These are phyloP conservation scores for Hystrix cristata DNA, from an alignment of 2,113 vertebrate species.

Conservation along the genomic window DNA sequence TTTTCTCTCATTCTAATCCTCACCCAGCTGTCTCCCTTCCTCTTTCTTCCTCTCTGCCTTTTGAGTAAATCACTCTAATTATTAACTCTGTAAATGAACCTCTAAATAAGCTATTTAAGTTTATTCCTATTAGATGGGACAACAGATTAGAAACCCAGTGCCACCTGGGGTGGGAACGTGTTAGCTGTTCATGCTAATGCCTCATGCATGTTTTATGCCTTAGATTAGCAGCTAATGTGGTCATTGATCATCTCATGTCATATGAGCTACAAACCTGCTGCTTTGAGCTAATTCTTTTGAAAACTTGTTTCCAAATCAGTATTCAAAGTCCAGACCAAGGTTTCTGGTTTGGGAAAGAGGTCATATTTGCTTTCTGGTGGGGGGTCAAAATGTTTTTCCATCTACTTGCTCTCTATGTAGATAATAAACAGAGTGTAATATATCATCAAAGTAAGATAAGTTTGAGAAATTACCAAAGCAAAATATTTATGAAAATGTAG, in stretches of 20 bases:
- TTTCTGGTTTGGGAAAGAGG: constrained; percentile 11
- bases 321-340: constrained; percentile 60
- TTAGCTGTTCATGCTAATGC: constrained; percentile 77
- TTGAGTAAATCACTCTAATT: constrained; percentile 78
- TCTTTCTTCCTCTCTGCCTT: not conserved
- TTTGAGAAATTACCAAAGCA: constrained; percentile 53
- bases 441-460: not conserved
- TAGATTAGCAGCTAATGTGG: constrained; percentile 76
- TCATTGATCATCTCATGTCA: constrained; percentile 71
- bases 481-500: constrained; percentile 54
- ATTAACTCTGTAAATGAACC: constrained; percentile 80
- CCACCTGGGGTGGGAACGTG: constrained; percentile 58
- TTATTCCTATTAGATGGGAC: constrained; percentile 79
- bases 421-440: constrained; percentile 56
- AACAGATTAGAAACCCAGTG: constrained; percentile 76
- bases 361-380: constrained; percentile 62
- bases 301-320: constrained; percentile 63
- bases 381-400: constrained; percentile 67
- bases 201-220: constrained; percentile 81
- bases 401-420: constrained; percentile 63
- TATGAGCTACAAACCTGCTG: constrained; percentile 66
- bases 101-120: constrained; percentile 80
- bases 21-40: constrained; percentile 33
- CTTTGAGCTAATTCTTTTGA: constrained; percentile 67
- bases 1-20: constrained; percentile 1